A percentile compares a stretch with the other conserved stretches of the same genome.
Evolutionary conservation across 2,113 vertebrate genomes (phyloP).

Genomic region (Planiliza haematocheilus): DNA sequence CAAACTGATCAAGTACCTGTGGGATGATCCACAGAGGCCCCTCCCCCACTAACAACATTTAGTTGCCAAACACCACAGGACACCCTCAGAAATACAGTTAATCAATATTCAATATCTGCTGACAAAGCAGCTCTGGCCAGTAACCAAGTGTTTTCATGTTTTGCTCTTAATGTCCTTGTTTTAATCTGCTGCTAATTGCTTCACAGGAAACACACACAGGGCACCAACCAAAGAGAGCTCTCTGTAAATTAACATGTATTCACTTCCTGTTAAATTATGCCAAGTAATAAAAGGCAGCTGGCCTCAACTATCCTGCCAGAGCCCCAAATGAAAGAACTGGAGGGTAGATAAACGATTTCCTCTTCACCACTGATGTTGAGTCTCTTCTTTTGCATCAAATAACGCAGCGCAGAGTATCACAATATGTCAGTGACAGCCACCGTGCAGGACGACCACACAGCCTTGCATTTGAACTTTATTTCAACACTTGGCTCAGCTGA

Average conservation of each 20-base stretch:
- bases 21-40: too few relatives aligned
- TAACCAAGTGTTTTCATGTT: not conserved
- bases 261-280: slow-evolving; percentile 17
- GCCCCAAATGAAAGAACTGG: slow-evolving; percentile 21
- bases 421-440: not conserved
- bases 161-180: slow-evolving; percentile 4
- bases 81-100: too few relatives aligned
- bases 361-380: not conserved
- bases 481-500: slow-evolving; percentile 12
- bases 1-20: too few relatives aligned
- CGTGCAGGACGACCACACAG: not conserved
- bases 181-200: not conserved
- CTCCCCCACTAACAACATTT: too few relatives aligned
- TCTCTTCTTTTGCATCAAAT: not conserved
- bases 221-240: not conserved
- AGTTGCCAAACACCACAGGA: too few relatives aligned
- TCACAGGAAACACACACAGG: slow-evolving; percentile 7
- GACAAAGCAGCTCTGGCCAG: not conserved
- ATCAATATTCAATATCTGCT: too few relatives aligned
- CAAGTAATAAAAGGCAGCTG: slow-evolving; percentile 18
- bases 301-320: slow-evolving; percentile 8
- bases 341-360: not conserved
- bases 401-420: not conserved
- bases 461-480: not conserved
- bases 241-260: not conserved